Conservation (phyloP, 2,113 vertebrate genomes). For the Rhipidura dahli region DNA sequence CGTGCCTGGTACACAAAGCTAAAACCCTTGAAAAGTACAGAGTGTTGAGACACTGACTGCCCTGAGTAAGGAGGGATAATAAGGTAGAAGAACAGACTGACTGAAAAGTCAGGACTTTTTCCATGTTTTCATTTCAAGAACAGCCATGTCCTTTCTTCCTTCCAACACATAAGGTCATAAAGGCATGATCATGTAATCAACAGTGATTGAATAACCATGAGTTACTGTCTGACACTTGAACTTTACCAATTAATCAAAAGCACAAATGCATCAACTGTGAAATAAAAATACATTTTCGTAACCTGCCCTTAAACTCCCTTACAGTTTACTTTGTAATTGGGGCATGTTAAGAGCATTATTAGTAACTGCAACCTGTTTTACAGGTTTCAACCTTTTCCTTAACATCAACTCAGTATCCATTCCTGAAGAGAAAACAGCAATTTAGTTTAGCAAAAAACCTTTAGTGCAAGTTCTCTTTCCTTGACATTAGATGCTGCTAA, state of each 20-base stretch:
- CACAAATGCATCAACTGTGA: not conserved
- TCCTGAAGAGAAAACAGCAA: not conserved
- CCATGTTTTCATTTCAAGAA: not conserved
- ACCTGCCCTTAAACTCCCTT: not conserved
- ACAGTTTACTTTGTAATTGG: not conserved
- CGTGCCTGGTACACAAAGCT: not conserved
- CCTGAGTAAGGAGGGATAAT: not conserved
- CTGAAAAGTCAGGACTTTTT: not conserved
- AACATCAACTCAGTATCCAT: not conserved
- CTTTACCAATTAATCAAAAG: conserved; percentile 26
- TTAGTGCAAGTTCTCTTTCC: not conserved
- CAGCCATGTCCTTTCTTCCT: not conserved
- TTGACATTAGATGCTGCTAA: not conserved
- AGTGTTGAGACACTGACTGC: not conserved
- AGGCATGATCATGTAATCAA: not conserved
- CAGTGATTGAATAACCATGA: conserved; percentile 44
- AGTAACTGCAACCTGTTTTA: not conserved
- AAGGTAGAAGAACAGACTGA: not conserved
- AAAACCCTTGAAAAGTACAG: not conserved
- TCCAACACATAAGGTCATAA: not conserved
- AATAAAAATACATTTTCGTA: not conserved
- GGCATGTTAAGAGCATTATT: not conserved
- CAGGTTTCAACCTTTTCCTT: not conserved
- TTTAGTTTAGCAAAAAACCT: not conserved
- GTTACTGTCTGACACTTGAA: conserved; percentile 34